Conservation (phyloP, 2,888 invertebrate genomes). For the Elmis aenea region DNA sequence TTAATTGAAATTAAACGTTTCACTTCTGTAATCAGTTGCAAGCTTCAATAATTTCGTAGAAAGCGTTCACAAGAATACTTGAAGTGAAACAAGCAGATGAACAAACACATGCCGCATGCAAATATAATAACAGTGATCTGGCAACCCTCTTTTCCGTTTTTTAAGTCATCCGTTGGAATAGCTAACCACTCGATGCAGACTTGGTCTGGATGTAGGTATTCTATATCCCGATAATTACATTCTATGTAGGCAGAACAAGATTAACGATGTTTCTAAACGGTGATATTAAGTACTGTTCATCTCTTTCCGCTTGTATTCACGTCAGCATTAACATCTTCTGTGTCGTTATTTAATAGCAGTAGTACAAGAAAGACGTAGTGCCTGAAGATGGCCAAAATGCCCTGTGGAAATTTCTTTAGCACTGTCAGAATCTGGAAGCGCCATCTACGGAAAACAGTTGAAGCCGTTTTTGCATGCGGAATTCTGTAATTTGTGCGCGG, state of each 20-base stretch:
- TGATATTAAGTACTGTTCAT: slow-evolving; percentile 46
- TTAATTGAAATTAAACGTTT: too few species aligned
- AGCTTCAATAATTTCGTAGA: too few species aligned
- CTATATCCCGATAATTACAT: slow-evolving; percentile 46
- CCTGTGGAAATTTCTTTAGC: slow-evolving; percentile 18
- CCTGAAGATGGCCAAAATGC: slow-evolving; percentile 21
- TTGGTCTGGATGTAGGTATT: slow-evolving; percentile 27
- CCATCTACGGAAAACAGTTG: slow-evolving; percentile 28
- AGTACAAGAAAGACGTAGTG: slow-evolving; percentile 23
- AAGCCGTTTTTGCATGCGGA: slow-evolving; percentile 38
- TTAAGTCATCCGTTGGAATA: neutral
- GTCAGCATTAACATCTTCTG: too few species aligned
- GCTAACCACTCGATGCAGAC: slow-evolving; percentile 2
- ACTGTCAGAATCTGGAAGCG: slow-evolving; percentile 36
- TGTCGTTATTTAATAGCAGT: too few species aligned
- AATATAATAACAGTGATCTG: neutral
- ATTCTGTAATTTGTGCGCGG: slow-evolving; percentile 46
- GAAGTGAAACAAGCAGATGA: too few species aligned
- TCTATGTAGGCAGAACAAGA: slow-evolving; percentile 47
- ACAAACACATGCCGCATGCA: neutral
- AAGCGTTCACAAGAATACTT: too few species aligned
- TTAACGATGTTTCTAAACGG: slow-evolving; percentile 47
- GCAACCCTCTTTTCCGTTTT: neutral
- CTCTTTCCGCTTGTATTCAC: slow-evolving; percentile 11
- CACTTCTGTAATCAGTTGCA: too few species aligned